Evolutionary conservation across 1,140 invertebrate genomes (phyloP).

Genomic region (Chironomus tepperi): DNA sequence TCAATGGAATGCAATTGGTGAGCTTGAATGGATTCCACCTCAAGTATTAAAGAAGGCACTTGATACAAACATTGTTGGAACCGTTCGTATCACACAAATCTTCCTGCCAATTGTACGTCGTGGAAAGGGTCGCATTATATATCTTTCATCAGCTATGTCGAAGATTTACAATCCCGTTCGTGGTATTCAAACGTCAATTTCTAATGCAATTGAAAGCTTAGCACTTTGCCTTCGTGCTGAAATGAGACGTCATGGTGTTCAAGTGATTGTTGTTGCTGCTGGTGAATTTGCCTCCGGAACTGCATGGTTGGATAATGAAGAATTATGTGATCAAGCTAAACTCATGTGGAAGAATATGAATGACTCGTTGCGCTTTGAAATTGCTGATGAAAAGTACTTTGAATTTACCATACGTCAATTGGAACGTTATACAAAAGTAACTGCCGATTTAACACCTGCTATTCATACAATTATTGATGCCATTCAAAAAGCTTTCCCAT

Average conservation of each 20-base stretch:
- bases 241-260: constrained; percentile 63
- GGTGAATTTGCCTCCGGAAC: constrained; percentile 70
- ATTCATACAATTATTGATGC: constrained; percentile 61
- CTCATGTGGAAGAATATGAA: constrained; percentile 69
- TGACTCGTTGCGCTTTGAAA: constrained; percentile 69
- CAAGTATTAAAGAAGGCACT: constrained; percentile 60
- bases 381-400: constrained; percentile 68
- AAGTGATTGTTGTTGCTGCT: constrained; percentile 72
- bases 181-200: constrained; percentile 67
- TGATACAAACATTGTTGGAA: constrained; percentile 66
- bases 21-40: constrained; percentile 79
- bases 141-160: constrained; percentile 59
- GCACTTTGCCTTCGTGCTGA: constrained; percentile 71
- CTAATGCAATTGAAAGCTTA: constrained; percentile 71
- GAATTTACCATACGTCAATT: constrained; percentile 64
- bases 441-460: constrained; percentile 61
- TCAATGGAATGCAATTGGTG: constrained; percentile 76
- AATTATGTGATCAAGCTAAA: constrained; percentile 60
- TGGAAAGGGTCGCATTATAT: constrained; percentile 59
- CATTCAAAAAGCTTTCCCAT: constrained; percentile 68
- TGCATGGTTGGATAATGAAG: constrained; percentile 61
- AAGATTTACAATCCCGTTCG: constrained; percentile 65
- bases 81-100: constrained; percentile 64
- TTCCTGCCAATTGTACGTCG: constrained; percentile 70
- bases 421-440: constrained; percentile 63